Percentiles rank a stretch among this genome's conserved stretches.
These are phyloP conservation scores for Temnothorax curvispinosus DNA, from an alignment of 1,140 invertebrate genomes.

Conservation along the genomic window DNA sequence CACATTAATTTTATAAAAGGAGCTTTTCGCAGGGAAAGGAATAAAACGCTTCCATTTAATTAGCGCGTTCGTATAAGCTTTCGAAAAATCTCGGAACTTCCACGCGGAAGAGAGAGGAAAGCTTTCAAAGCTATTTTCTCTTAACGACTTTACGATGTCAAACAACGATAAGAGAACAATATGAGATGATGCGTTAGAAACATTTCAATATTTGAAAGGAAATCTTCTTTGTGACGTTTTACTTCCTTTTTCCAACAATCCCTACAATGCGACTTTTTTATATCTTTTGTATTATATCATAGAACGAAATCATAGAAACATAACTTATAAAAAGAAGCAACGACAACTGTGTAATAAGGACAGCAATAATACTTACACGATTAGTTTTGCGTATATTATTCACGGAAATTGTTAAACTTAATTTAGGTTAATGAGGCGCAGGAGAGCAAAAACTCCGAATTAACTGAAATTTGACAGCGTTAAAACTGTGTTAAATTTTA, in stretches of 20 bases:
- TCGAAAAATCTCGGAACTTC: constrained; percentile 28
- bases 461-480: not conserved
- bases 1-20: constrained; percentile 40
- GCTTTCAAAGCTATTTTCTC: constrained; percentile 24
- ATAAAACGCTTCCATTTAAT: constrained; percentile 32
- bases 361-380: not conserved
- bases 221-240: not conserved
- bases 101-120: not conserved
- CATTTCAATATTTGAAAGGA: constrained; percentile 32
- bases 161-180: constrained; percentile 43
- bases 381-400: not conserved
- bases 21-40: constrained; percentile 10
- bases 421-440: not conserved
- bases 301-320: not conserved
- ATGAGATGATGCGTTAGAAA: constrained; percentile 23
- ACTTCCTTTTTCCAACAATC: not conserved
- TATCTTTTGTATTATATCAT: not conserved
- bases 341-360: not conserved
- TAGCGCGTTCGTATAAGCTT: constrained; percentile 40
- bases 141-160: constrained; percentile 46
- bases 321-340: not conserved
- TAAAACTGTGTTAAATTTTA: not conserved
- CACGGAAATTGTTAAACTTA: not conserved
- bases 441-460: not conserved
- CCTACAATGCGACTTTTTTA: not conserved